phyloP scores from a whole-genome alignment of 2,113 vertebrate genomes.

The Nothoprocta perdicaria region DNA sequence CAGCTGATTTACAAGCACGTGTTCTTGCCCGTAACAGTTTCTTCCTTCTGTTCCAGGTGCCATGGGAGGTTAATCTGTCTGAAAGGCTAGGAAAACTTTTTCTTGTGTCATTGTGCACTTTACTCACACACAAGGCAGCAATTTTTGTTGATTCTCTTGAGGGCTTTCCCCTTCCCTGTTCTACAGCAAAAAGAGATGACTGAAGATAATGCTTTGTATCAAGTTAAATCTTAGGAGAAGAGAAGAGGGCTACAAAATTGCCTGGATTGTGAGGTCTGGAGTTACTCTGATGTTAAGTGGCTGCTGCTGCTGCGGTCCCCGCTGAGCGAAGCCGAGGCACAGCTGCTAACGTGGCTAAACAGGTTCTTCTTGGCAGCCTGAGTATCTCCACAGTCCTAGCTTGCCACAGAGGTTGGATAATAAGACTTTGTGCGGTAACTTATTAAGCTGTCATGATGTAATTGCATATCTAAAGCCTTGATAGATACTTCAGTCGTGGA shows the following conservation, averaged over 20 bases:
- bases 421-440: neutral
- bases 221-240: neutral
- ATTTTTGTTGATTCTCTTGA: neutral
- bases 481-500: neutral
- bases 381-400: neutral
- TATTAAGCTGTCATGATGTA: neutral
- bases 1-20: neutral
- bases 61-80: neutral
- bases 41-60: neutral
- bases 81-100: neutral
- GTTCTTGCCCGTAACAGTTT: neutral
- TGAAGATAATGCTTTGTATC: neutral
- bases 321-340: neutral
- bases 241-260: neutral
- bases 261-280: neutral
- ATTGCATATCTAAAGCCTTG: constrained; percentile 28
- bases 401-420: neutral
- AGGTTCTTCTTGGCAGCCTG: constrained; percentile 18
- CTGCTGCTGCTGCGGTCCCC: neutral
- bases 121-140: neutral
- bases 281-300: neutral
- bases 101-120: neutral
- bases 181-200: neutral
- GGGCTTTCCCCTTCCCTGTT: neutral
- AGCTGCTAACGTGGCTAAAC: neutral